Base-by-base conservation (phyloP, 2,888 invertebrate genomes). In the Alsophila aescularia region DNA sequence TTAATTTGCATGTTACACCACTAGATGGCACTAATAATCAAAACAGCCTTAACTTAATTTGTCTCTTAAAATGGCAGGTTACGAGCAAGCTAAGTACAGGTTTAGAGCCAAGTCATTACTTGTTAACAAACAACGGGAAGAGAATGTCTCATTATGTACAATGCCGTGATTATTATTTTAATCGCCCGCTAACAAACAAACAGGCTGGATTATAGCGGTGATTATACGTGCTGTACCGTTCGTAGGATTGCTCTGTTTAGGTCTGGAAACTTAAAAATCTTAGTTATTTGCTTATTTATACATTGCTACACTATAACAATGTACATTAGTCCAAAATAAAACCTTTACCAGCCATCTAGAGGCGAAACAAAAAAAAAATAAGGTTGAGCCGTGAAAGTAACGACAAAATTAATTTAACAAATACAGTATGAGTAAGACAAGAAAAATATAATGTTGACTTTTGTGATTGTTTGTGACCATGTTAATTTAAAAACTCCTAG, bases 141-240 rank as follows among this genome's bases (percentile, higher is more conserved):
- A 69, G 71, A 79, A 79, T 76, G 75, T 75, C 80, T 83, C 74
- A 85, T 85, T 81, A 81, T 72, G 73, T 74, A 80, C 81, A 79
- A 72, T 81, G 78, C 86, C 83, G 84, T 87, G 83, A 88, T 87
- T 83, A 85, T 85, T 87, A 83, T 85, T 88, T 87, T 88, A 87
- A 89, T 86, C 81, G 83, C 80, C 81, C 60, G 60, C 77, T 83
- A 81, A 85, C 85, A 87, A 87, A 84, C 81, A 73, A 69, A 65
- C 42, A 12, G 73, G 50, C 36, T 32, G 8, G 79, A 81, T 85
- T 83, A n/a, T n/a, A 81, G 72, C 73, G 67, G 76, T 80, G 84
- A 88, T 86, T 87, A 81, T 43, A 29, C 40, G 29, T 47, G 29
- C 35, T 36, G 24, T 52, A 47, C 41, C 32, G 47, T 36, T 47